Percentiles rank a stretch among this genome's conserved stretches.
These are phyloP conservation scores for Sebastes itinus DNA, from an alignment of 2,797 vertebrate genomes.

Conservation along the genomic window DNA sequence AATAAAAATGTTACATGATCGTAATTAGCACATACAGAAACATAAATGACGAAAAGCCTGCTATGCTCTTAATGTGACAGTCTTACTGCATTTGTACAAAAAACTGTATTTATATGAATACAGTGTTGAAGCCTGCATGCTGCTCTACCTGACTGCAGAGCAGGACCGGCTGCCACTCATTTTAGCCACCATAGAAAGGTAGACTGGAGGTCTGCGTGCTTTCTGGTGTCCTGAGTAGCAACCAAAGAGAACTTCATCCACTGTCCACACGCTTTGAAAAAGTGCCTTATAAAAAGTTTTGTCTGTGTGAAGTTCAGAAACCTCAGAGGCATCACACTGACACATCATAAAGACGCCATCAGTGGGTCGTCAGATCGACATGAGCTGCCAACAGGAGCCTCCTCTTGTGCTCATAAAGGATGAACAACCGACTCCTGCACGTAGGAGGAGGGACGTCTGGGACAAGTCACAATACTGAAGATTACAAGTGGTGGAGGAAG, in stretches of 20 bases:
- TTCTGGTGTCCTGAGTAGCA: slow-evolving; percentile 12
- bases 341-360: slow-evolving; percentile 44
- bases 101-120: not conserved
- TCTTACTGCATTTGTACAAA: not conserved
- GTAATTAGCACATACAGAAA: not conserved
- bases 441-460: slow-evolving; percentile 40
- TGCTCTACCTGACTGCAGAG: slow-evolving; percentile 8
- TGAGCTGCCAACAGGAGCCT: slow-evolving; percentile 47
- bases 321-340: slow-evolving; percentile 26
- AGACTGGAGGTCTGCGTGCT: slow-evolving; percentile 1
- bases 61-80: not conserved
- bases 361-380: slow-evolving; percentile 46
- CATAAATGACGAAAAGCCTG: not conserved
- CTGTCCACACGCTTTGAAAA: not conserved
- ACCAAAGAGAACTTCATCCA: slow-evolving; percentile 4
- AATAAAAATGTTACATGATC: not conserved
- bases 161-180: not conserved
- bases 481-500: not conserved
- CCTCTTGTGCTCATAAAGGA: slow-evolving; percentile 62
- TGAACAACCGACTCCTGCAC: slow-evolving; percentile 58
- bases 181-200: not conserved
- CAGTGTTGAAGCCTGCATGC: not conserved
- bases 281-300: not conserved
- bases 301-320: slow-evolving; percentile 19
- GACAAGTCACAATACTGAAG: slow-evolving; percentile 41